phyloP scores from a whole-genome alignment of 2,888 invertebrate genomes.

The Caenorhabditis afra region DNA sequence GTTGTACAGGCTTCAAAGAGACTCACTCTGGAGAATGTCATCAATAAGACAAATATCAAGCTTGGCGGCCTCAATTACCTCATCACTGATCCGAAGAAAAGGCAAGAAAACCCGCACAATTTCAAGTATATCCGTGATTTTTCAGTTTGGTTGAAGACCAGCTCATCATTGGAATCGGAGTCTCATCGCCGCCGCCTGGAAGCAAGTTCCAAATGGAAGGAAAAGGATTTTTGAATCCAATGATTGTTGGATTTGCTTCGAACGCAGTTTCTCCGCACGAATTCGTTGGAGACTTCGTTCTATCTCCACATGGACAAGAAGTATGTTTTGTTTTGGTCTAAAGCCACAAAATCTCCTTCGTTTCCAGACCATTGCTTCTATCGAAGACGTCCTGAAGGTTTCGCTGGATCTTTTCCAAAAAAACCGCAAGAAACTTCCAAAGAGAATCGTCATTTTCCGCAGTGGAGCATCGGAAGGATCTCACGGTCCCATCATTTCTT shows the following conservation, averaged over 20 bases:
- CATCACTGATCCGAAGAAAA: slow-evolving; percentile 22
- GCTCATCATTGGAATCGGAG: slow-evolving; percentile 30
- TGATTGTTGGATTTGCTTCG: slow-evolving; percentile 59
- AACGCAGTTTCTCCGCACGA: slow-evolving; percentile 63
- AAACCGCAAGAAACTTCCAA: slow-evolving; percentile 45
- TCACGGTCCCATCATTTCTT: slow-evolving; percentile 61
- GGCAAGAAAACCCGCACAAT: too few species aligned
- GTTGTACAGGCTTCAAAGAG: slow-evolving; percentile 40
- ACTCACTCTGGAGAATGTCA: slow-evolving; percentile 71
- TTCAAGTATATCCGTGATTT: background rate
- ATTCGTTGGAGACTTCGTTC: slow-evolving; percentile 70
- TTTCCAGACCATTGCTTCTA: slow-evolving; percentile 24
- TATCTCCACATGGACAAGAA: slow-evolving; percentile 26
- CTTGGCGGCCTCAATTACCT: slow-evolving; percentile 72
- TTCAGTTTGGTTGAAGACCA: slow-evolving; percentile 46
- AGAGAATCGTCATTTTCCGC: slow-evolving; percentile 69
- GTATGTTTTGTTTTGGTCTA: slow-evolving; percentile 11
- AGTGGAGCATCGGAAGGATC: slow-evolving; percentile 70
- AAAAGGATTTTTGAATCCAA: slow-evolving; percentile 21
- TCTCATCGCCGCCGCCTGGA: slow-evolving; percentile 32
- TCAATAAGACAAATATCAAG: slow-evolving; percentile 71
- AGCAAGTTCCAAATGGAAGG: background rate
- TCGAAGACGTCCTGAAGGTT: slow-evolving; percentile 43
- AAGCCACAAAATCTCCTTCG: background rate
- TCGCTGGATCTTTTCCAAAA: slow-evolving; percentile 7